Conservation (phyloP, 2,888 invertebrate species). For the Candidula unifasciata region DNA sequence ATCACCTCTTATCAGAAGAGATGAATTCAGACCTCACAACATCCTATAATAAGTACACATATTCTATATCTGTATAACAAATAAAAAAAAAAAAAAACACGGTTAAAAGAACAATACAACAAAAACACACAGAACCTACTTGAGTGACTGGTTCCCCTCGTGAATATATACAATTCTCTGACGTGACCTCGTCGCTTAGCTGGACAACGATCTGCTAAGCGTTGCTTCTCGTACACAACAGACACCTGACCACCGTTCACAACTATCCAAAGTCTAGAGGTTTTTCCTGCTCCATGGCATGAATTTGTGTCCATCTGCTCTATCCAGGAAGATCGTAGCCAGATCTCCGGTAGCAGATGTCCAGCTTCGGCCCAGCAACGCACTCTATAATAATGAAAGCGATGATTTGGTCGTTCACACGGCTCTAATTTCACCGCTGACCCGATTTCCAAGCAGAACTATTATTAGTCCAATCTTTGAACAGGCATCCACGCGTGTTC, state of each 20-base stretch:
- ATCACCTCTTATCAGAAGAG: no score
- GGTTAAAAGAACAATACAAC: no score
- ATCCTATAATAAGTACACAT: no score
- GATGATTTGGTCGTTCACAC: conserved; percentile 5
- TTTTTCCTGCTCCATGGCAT: conserved; percentile 29
- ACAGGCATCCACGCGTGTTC: background rate
- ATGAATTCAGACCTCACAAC: no score
- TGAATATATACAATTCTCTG: background rate
- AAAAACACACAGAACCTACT: background rate
- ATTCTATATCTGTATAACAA: no score
- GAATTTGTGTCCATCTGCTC: conserved; percentile 27
- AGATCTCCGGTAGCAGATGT: conserved; percentile 6
- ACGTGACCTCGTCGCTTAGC: background rate
- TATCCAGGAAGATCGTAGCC: background rate
- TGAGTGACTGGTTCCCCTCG: background rate
- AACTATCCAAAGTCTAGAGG: conserved; percentile 27
- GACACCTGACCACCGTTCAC: background rate
- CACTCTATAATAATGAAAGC: no score
- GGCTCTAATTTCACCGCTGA: background rate
- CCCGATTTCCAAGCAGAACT: background rate
- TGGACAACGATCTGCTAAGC: background rate
- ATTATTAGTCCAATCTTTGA: background rate
- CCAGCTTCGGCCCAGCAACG: background rate
- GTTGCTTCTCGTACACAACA: background rate
- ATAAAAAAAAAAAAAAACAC: no score